These are phyloP conservation scores for Rhagium mordax DNA, from an alignment of 2,888 invertebrate species.

Conservation along the genomic window DNA sequence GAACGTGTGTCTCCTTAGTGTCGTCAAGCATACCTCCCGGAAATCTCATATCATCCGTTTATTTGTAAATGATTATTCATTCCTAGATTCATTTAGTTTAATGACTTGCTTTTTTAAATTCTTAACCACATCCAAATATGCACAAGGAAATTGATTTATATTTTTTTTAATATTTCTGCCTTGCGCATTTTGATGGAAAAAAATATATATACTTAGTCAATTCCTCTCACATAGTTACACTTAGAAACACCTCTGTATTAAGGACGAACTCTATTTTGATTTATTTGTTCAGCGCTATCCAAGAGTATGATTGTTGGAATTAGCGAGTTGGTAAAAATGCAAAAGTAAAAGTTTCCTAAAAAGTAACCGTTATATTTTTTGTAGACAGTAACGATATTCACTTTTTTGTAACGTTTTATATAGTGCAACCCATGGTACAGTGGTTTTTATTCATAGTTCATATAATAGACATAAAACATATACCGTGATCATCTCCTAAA, in stretches of 20 bases:
- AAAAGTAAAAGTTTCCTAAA: too few relatives aligned
- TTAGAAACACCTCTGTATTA: not conserved
- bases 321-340: not conserved
- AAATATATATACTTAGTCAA: not conserved
- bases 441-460: too few relatives aligned
- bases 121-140: not conserved
- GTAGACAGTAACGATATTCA: too few relatives aligned
- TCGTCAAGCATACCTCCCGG: not conserved
- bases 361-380: too few relatives aligned
- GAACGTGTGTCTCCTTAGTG: not conserved
- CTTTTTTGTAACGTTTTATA: too few relatives aligned
- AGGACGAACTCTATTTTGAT: not conserved
- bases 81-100: not conserved
- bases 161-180: too few relatives aligned
- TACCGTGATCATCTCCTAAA: too few relatives aligned
- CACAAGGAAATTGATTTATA: not conserved
- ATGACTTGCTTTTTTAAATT: conserved; percentile 11
- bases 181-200: too few relatives aligned
- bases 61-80: not conserved
- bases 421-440: too few relatives aligned
- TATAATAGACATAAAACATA: too few relatives aligned
- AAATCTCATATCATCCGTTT: not conserved
- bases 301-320: not conserved
- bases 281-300: not conserved
- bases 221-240: not conserved